Conservation (phyloP, 2,113 vertebrate genomes). For the Glaucidium brasilianum region DNA sequence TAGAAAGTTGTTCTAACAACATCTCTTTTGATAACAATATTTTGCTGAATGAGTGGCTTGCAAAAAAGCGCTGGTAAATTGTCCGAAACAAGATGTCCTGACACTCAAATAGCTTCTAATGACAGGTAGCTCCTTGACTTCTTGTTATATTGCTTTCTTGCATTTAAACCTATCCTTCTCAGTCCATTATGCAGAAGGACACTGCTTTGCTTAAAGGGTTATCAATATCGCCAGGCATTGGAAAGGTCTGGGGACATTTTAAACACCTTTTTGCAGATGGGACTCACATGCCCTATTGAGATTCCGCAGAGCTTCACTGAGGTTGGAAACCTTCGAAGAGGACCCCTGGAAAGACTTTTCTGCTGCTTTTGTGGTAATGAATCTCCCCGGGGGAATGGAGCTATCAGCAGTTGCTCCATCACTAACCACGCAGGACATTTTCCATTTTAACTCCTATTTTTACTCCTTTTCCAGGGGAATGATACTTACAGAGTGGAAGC, state of each 20-base stretch:
- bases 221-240: not conserved
- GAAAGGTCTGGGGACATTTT: not conserved
- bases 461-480: not conserved
- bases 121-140: not conserved
- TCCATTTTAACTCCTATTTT: not conserved
- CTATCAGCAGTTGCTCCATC: not conserved
- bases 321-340: not conserved
- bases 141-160: not conserved
- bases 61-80: not conserved
- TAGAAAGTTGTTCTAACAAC: not conserved
- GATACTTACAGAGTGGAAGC: not conserved
- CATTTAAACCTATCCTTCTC: not conserved
- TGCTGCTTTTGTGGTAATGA: not conserved
- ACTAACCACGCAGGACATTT: not conserved
- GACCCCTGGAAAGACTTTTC: not conserved
- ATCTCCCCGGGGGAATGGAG: not conserved
- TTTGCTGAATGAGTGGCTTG: not conserved
- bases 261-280: not conserved
- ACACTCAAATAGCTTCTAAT: not conserved
- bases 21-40: conserved; percentile 19
- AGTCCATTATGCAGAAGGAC: conserved; percentile 21
- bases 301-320: not conserved
- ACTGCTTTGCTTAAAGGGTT: conserved; percentile 7
- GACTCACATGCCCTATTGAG: not conserved
- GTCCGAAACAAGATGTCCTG: not conserved